Percentiles rank a stretch among this genome's conserved stretches.
phyloP scores from a whole-genome alignment of 92 coral and sea anemone genomes.

The Umimayanthus kanabou region DNA sequence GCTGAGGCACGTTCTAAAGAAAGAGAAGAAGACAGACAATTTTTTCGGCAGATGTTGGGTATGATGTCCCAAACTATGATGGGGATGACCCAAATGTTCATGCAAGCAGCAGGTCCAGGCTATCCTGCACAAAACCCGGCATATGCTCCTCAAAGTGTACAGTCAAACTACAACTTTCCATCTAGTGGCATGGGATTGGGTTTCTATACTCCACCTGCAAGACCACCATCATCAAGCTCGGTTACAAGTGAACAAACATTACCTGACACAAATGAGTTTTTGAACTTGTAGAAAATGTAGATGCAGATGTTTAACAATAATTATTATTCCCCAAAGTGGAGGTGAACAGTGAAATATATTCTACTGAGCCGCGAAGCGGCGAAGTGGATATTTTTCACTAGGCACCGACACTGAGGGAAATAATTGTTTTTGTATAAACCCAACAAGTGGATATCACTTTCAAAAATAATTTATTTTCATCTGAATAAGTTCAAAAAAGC shows the following conservation, averaged over 20 bases:
- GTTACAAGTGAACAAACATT: constrained; percentile 29
- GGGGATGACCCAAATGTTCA: constrained; percentile 56
- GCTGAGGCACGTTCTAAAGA: constrained; percentile 44
- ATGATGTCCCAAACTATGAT: constrained; percentile 55
- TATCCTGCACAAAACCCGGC: constrained; percentile 47
- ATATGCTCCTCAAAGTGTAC: constrained; percentile 42
- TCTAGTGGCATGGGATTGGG: constrained; percentile 42
- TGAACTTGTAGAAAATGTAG: neutral
- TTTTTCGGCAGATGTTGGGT: constrained; percentile 49
- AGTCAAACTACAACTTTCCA: constrained; percentile 30
- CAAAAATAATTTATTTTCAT: no score
- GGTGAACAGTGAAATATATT: no score
- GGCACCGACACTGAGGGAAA: no score
- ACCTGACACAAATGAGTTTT: neutral
- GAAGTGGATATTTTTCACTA: no score
- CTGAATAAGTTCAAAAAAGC: no score
- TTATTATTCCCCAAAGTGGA: no score
- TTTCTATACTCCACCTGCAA: constrained; percentile 48
- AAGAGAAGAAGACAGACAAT: constrained; percentile 55
- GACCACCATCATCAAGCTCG: constrained; percentile 54
- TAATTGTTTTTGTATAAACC: no score
- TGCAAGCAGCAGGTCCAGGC: constrained; percentile 45
- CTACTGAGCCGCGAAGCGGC: no score
- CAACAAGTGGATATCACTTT: no score
- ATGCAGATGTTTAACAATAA: neutral